phyloP scores from a whole-genome alignment of 2,888 invertebrate species.

The Tetrapedia diversipes region DNA sequence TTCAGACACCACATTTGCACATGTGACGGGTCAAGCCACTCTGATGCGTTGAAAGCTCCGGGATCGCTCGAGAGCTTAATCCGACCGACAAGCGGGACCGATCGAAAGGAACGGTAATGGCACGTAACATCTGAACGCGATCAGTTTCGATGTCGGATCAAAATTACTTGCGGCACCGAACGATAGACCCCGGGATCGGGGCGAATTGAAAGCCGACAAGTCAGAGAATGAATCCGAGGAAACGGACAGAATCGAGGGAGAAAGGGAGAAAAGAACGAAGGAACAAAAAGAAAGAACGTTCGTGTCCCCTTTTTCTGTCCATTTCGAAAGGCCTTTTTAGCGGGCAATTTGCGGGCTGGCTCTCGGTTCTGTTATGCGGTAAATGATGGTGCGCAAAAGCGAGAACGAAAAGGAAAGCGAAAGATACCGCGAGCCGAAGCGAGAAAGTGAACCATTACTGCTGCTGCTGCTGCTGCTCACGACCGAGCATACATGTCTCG shows the following conservation, averaged over 20 bases:
- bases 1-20: too few species aligned
- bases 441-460: conserved; percentile 50
- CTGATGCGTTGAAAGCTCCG: too few species aligned
- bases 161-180: neutral
- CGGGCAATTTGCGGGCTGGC: conserved; percentile 37
- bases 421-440: conserved; percentile 33
- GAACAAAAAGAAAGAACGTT: neutral
- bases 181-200: neutral
- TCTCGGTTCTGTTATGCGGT: conserved; percentile 30
- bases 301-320: conserved; percentile 5
- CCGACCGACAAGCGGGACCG: neutral
- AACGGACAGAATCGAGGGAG: conserved; percentile 19
- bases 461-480: neutral
- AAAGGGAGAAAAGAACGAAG: neutral
- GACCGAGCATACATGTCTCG: conserved; percentile 5
- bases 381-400: conserved; percentile 39
- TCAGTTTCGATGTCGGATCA: neutral
- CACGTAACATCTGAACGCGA: neutral
- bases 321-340: conserved; percentile 51
- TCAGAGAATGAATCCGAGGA: neutral
- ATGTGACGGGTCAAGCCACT: too few species aligned
- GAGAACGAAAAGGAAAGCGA: conserved; percentile 49
- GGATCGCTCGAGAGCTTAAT: too few species aligned
- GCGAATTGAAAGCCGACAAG: neutral
- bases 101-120: neutral